These are phyloP conservation scores for Plutella xylostella DNA, from an alignment of 2,888 invertebrate genomes.

Conservation along the genomic window DNA sequence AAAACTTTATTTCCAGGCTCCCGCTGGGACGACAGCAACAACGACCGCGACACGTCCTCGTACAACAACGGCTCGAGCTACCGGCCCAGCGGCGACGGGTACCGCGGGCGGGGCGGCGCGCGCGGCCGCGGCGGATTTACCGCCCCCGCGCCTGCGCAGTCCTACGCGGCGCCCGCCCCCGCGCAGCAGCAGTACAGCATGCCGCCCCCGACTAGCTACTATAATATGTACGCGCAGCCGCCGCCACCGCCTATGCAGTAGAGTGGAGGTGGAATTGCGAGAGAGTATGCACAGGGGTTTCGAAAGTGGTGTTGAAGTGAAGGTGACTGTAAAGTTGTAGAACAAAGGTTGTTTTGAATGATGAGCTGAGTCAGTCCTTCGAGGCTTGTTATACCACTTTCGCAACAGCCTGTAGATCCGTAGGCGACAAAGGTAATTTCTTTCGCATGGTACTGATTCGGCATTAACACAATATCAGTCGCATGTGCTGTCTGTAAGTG, in stretches of 20 bases:
- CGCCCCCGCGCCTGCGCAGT: slow-evolving; percentile 9
- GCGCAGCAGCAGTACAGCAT: slow-evolving; percentile 23
- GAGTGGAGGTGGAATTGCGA: not conserved
- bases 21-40: slow-evolving; percentile 6
- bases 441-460: no score
- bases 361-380: no score
- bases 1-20: no score
- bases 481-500: no score
- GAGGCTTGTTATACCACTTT: no score
- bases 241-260: slow-evolving; percentile 23
- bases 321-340: no score
- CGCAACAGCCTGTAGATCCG: no score
- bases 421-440: no score
- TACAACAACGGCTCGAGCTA: slow-evolving; percentile 13
- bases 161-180: no score
- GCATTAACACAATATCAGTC: no score
- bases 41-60: slow-evolving; percentile 1
- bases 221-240: slow-evolving; percentile 57
- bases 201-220: slow-evolving; percentile 46
- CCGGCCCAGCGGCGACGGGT: slow-evolving; percentile 12
- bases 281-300: not conserved
- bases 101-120: slow-evolving; percentile 6
- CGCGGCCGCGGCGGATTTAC: not conserved
- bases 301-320: no score
- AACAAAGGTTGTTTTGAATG: no score